Percentiles rank a stretch among this genome's conserved stretches.
These are phyloP conservation scores for Melanotus villosus DNA, from an alignment of 2,888 invertebrate species.

Conservation along the genomic window DNA sequence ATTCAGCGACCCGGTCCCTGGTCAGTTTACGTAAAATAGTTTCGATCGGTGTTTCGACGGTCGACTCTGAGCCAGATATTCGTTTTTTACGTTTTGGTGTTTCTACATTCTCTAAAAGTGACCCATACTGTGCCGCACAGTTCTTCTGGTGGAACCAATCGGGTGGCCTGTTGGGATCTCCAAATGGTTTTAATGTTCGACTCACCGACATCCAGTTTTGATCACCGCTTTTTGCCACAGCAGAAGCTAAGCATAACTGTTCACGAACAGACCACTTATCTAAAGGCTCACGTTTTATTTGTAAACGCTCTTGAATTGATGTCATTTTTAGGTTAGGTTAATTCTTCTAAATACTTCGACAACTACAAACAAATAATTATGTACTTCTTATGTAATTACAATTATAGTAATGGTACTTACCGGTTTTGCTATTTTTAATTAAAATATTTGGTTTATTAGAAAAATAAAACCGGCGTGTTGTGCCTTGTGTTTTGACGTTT, in stretches of 20 bases:
- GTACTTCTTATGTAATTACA: too few relatives aligned
- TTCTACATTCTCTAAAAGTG: constrained; percentile 84
- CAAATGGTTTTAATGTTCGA: constrained; percentile 82
- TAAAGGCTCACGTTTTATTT: constrained; percentile 78
- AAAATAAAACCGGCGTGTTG: too few relatives aligned
- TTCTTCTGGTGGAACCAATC: constrained; percentile 94
- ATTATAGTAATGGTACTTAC: too few relatives aligned
- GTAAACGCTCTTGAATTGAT: constrained; percentile 66
- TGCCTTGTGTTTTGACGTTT: too few relatives aligned
- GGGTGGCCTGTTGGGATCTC: constrained; percentile 80
- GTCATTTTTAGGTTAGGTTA: constrained; percentile 56
- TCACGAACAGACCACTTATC: constrained; percentile 92
- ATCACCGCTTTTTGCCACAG: constrained; percentile 87
- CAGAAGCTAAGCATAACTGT: constrained; percentile 88
- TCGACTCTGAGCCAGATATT: constrained; percentile 70
- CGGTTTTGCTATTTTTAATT: too few relatives aligned
- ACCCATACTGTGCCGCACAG: constrained; percentile 92
- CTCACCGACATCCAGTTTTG: constrained; percentile 95
- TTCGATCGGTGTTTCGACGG: constrained; percentile 82
- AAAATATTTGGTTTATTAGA: too few relatives aligned
- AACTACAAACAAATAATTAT: too few relatives aligned
- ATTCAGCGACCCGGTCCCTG: constrained; percentile 83
- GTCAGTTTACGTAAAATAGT: constrained; percentile 83
- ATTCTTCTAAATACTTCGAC: not conserved
- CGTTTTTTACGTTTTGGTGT: constrained; percentile 89